These are phyloP conservation scores for Drosophila arizonae DNA, from an alignment of 1,140 invertebrate species.

Conservation along the genomic window DNA sequence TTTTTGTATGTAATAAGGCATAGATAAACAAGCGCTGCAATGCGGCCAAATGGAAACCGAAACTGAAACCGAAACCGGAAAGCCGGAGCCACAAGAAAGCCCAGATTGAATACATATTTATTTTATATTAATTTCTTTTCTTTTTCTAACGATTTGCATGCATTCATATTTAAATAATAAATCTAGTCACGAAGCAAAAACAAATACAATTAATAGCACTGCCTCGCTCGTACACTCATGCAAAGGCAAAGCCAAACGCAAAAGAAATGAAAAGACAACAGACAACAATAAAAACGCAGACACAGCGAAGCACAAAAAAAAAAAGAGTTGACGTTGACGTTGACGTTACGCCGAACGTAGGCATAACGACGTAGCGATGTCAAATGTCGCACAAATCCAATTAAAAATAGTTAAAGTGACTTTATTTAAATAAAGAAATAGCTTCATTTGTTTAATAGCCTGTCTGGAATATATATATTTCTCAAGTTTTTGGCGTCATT, in stretches of 20 bases:
- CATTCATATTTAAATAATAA: slow-evolving; percentile 49
- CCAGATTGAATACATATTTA: background rate
- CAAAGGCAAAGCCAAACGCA: slow-evolving; percentile 49
- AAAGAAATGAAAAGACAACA: slow-evolving; percentile 48
- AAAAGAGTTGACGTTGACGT: slow-evolving; percentile 52
- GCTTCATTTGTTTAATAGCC: slow-evolving; percentile 14
- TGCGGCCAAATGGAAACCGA: slow-evolving; percentile 19
- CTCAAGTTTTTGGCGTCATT: slow-evolving; percentile 67
- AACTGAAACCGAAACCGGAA: slow-evolving; percentile 35
- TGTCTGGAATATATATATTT: slow-evolving; percentile 44
- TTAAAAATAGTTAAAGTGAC: slow-evolving; percentile 62
- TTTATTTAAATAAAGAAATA: slow-evolving; percentile 38
- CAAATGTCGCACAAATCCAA: slow-evolving; percentile 53
- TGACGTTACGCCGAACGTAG: slow-evolving; percentile 33
- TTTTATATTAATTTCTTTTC: background rate
- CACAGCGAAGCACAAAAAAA: slow-evolving; percentile 32
- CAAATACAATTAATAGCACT: slow-evolving; percentile 34
- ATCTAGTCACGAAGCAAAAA: slow-evolving; percentile 48
- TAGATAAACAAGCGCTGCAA: slow-evolving; percentile 32
- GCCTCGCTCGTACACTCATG: slow-evolving; percentile 14
- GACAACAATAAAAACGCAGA: slow-evolving; percentile 55
- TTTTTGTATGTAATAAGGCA: slow-evolving; percentile 26
- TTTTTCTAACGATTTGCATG: slow-evolving; percentile 33
- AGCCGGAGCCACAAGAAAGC: background rate
- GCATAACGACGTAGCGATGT: slow-evolving; percentile 34